phyloP scores from a whole-genome alignment of 35 echinoderm and acorn worm species.

The Ophioderma brevispina region DNA sequence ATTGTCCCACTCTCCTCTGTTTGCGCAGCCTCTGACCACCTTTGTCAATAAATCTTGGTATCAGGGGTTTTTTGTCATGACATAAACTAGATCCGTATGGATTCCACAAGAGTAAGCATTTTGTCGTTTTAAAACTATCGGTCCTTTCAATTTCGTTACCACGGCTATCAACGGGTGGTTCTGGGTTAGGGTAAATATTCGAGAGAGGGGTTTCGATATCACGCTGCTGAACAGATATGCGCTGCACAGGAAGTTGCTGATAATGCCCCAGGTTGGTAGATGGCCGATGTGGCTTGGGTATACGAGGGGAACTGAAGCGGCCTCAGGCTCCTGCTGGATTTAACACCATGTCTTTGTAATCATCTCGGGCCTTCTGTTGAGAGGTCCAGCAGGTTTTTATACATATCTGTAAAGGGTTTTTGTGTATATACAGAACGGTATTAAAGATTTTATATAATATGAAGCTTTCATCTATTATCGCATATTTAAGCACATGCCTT shows the following conservation, averaged over 20 bases:
- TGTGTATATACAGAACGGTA: too few species aligned
- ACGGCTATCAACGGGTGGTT: constrained; percentile 75
- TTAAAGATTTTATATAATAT: too few species aligned
- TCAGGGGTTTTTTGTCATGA: not conserved
- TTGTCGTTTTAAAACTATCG: not conserved
- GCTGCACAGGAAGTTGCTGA: constrained; percentile 93
- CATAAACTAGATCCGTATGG: not conserved
- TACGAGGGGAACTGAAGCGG: constrained; percentile 35
- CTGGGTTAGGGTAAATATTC: constrained; percentile 87
- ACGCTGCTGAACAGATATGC: constrained; percentile 88
- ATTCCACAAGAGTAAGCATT: too few species aligned
- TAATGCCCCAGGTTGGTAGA: constrained; percentile 90
- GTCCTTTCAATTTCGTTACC: constrained; percentile 57
- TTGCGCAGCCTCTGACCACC: constrained; percentile 45
- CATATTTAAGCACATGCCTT: too few species aligned
- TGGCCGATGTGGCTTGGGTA: constrained; percentile 68
- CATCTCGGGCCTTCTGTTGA: constrained; percentile 62
- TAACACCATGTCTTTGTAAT: constrained; percentile 70
- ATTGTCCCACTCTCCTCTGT: not conserved
- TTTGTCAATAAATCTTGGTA: constrained; percentile 17
- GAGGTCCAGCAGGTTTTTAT: constrained; percentile 73
- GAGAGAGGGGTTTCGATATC: constrained; percentile 97
- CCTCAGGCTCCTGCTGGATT: constrained; percentile 88
- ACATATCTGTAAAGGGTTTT: too few species aligned
- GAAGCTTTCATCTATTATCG: too few species aligned